Evolutionary conservation across 92 coral and sea anemone genomes (phyloP).

Genomic region (Blastomussa wellsi): DNA sequence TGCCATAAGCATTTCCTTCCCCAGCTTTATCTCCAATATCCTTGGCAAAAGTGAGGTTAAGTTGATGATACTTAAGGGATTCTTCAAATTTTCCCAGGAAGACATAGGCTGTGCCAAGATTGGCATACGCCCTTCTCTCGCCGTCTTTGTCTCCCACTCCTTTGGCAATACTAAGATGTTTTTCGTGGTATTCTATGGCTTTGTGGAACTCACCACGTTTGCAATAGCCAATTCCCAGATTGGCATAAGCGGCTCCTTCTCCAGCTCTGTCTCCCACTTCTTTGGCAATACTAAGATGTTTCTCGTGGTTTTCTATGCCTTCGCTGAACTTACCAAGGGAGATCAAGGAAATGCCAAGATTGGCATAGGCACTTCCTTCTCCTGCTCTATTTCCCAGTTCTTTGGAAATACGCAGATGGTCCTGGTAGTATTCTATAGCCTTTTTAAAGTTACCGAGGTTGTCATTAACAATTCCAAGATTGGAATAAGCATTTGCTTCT

Average conservation of each 20-base stretch:
- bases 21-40: no score
- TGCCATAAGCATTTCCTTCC: no score
- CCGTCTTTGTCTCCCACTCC: not conserved
- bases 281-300: not conserved
- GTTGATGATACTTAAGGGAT: not conserved
- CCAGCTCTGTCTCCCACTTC: not conserved
- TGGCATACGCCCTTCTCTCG: constrained; percentile 5
- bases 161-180: no score
- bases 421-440: constrained; percentile 14
- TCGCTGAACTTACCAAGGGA: no score
- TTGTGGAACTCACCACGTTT: no score
- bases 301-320: no score
- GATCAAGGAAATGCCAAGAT: no score
- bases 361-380: no score
- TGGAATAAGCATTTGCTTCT: not conserved
- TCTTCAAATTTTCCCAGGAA: not conserved
- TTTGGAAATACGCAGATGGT: not conserved
- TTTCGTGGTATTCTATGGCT: no score
- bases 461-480: constrained; percentile 8
- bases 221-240: not conserved
- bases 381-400: not conserved
- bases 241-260: not conserved
- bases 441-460: no score
- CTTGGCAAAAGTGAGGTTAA: no score
- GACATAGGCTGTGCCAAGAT: not conserved